phyloP scores from a whole-genome alignment of 2,113 vertebrate genomes.

The Brachionichthys hirsutus region DNA sequence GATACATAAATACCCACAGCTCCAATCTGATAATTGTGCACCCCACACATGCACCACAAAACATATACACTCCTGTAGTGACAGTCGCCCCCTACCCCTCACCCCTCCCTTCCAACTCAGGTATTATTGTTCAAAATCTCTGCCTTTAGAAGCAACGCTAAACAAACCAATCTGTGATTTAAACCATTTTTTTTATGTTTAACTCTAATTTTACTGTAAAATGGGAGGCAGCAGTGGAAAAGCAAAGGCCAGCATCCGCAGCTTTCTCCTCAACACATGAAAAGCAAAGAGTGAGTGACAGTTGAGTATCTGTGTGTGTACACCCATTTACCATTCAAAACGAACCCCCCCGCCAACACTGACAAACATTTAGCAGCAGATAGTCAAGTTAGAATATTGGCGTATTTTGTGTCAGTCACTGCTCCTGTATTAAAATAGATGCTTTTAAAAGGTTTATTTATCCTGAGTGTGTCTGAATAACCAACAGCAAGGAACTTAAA shows the following conservation, averaged over 20 bases:
- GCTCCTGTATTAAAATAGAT: conserved; percentile 77
- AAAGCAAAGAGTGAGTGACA: conserved; percentile 67
- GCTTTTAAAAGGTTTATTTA: conserved; percentile 64
- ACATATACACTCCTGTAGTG: conserved; percentile 19
- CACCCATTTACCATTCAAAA: conserved; percentile 67
- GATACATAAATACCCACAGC: conserved; percentile 30
- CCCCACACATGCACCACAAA: conserved; percentile 39
- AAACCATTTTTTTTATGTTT: conserved; percentile 19
- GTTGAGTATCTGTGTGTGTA: conserved; percentile 72
- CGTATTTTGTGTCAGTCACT: conserved; percentile 57
- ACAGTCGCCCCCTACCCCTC: conserved; percentile 18
- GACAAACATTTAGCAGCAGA: conserved; percentile 78
- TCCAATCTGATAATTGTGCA: conserved; percentile 31
- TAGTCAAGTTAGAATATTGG: conserved; percentile 67
- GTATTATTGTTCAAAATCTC: conserved; percentile 28
- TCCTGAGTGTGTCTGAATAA: conserved; percentile 77
- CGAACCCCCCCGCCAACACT: conserved; percentile 57
- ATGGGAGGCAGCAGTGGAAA: conserved; percentile 29
- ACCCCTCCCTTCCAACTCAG: conserved; percentile 8
- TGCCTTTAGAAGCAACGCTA: conserved; percentile 39
- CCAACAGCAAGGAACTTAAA: conserved; percentile 51
- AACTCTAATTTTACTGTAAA: conserved; percentile 40
- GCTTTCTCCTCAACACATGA: conserved; percentile 42
- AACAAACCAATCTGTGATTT: conserved; percentile 42
- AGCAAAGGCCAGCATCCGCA: conserved; percentile 36